Percentiles rank a stretch among this genome's conserved stretches.
Conservation (phyloP, 2,888 invertebrate genomes). For the Apoderus coryli region DNA sequence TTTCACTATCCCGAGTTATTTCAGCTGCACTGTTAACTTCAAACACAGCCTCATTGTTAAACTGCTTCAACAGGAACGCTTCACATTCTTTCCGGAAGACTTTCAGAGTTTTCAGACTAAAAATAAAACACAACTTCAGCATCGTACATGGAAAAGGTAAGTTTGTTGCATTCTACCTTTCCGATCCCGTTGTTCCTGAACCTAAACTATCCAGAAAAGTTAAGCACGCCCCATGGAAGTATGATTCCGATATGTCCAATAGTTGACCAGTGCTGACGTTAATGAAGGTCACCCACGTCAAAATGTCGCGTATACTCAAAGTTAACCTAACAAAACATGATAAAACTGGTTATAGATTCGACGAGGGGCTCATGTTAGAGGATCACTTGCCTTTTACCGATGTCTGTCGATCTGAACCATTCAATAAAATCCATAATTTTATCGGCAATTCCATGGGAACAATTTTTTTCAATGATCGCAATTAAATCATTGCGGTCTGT, state of each 20-base stretch:
- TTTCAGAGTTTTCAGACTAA: slow-evolving; percentile 27
- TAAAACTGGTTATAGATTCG: too few species aligned
- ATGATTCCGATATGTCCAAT: slow-evolving; percentile 45
- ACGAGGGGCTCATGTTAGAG: too few species aligned
- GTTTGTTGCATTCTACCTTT: too few species aligned
- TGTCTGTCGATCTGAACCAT: slow-evolving; percentile 54
- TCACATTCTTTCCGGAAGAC: slow-evolving; percentile 37
- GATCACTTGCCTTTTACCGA: slow-evolving; percentile 46
- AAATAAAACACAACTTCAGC: too few species aligned
- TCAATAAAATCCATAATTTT: slow-evolving; percentile 68
- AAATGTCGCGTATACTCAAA: slow-evolving; percentile 79
- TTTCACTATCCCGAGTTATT: too few species aligned
- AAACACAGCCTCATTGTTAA: too few species aligned
- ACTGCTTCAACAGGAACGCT: slow-evolving; percentile 41
- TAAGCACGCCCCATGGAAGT: slow-evolving; percentile 80
- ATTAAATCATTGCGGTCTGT: slow-evolving; percentile 58
- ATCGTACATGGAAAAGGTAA: too few species aligned
- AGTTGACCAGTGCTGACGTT: slow-evolving; percentile 43
- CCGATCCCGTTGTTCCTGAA: slow-evolving; percentile 60
- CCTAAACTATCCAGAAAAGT: slow-evolving; percentile 88
- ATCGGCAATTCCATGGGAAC: slow-evolving; percentile 46
- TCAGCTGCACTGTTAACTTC: too few species aligned
- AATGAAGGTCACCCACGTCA: slow-evolving; percentile 87
- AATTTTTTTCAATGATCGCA: slow-evolving; percentile 68
- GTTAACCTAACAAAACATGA: slow-evolving; percentile 53